Evolutionary conservation across 2,113 vertebrate species (phyloP).

Genomic region (Heterotilapia buettikoferi): DNA sequence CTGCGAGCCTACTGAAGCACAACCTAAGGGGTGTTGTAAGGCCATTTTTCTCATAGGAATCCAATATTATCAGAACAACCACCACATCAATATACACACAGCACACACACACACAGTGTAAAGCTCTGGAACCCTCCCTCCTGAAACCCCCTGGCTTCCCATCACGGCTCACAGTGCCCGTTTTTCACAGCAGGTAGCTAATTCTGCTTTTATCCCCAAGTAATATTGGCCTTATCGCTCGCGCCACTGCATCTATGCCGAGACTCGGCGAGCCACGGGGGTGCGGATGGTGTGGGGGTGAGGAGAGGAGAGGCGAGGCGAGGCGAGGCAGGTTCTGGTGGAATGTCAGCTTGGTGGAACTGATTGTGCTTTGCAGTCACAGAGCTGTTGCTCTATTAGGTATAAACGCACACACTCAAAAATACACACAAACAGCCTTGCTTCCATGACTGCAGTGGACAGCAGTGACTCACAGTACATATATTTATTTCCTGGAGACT

Average conservation of each 20-base stretch:
- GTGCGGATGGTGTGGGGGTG: background rate
- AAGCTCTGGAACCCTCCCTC: background rate
- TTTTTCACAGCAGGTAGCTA: constrained; percentile 61
- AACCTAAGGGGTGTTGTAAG: background rate
- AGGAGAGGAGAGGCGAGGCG: background rate
- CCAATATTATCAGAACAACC: constrained; percentile 32
- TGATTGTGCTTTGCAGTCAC: constrained; percentile 56
- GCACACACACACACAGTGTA: background rate
- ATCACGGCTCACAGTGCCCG: constrained; percentile 37
- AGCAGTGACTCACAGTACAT: background rate
- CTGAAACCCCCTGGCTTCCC: constrained; percentile 21
- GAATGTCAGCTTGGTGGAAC: constrained; percentile 57
- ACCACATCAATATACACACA: background rate
- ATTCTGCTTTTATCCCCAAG: constrained; percentile 63
- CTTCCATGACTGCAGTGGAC: background rate
- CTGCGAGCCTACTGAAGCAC: background rate
- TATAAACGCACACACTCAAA: background rate
- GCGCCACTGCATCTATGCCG: constrained; percentile 33
- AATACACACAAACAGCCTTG: background rate
- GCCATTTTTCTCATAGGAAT: constrained; percentile 39
- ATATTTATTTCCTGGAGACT: background rate
- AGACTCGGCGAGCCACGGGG: constrained; percentile 25
- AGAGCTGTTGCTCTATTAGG: constrained; percentile 17
- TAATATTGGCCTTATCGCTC: constrained; percentile 64
- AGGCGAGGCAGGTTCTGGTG: constrained; percentile 13